Conservation (phyloP, 2,888 invertebrate species). For the Eustalomyia histrio region DNA sequence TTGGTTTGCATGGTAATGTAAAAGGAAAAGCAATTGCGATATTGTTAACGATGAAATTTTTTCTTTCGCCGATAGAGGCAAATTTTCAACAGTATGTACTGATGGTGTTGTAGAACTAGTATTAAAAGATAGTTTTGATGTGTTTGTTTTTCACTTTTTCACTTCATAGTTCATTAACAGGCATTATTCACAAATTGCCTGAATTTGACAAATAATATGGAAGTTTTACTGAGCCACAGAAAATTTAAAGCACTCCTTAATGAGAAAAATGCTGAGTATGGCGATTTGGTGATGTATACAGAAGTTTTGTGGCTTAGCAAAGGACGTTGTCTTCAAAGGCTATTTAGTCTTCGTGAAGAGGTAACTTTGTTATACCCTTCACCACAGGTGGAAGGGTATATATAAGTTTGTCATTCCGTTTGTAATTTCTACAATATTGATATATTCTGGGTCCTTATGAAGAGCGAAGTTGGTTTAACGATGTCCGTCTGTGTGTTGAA, state of each 20-base stretch:
- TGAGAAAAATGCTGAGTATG: slow-evolving; percentile 4
- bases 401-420: no score
- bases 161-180: slow-evolving; percentile 26
- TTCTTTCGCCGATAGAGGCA: slow-evolving; percentile 3
- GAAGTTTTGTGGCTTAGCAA: slow-evolving; percentile 27
- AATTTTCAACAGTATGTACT: slow-evolving; percentile 7
- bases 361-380: no score
- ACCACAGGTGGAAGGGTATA: no score
- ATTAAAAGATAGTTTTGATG: background rate
- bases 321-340: slow-evolving; percentile 1
- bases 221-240: background rate
- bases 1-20: background rate
- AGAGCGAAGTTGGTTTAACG: no score
- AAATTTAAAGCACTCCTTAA: slow-evolving; percentile 5
- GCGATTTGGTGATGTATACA: slow-evolving; percentile 10
- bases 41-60: background rate
- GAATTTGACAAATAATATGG: background rate
- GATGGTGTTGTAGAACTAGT: slow-evolving; percentile 6
- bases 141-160: slow-evolving; percentile 10
- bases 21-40: no score
- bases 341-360: no score
- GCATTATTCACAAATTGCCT: slow-evolving; percentile 3
- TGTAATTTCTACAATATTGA: no score
- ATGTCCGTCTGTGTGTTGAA: no score
- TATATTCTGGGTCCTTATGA: no score